Percentiles rank a stretch among this genome's conserved stretches.
Conservation (phyloP, 1,140 invertebrate genomes). For the Halictus rubicundus region DNA sequence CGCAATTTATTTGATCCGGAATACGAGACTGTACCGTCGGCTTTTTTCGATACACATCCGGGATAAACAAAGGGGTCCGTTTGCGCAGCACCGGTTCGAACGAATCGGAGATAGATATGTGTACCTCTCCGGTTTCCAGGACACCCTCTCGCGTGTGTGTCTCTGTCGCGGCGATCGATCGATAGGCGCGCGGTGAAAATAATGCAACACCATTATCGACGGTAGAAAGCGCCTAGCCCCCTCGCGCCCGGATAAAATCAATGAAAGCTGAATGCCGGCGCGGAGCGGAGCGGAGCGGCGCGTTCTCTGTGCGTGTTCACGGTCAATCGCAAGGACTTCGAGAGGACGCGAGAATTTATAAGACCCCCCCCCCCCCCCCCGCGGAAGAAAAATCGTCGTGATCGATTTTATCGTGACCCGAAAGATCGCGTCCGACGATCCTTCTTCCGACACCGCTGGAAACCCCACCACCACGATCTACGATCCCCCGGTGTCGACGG, state of each 20-base stretch:
- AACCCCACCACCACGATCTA: neutral
- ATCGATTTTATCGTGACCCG: slow-evolving; percentile 12
- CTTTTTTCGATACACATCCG: neutral
- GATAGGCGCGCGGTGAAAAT: neutral
- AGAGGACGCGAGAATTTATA: neutral
- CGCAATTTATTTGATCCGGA: neutral
- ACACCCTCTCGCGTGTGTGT: neutral
- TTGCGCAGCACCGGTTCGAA: too few species aligned
- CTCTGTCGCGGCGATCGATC: slow-evolving; percentile 21
- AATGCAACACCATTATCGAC: slow-evolving; percentile 1
- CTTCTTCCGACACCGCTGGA: too few species aligned
- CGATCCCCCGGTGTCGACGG: neutral
- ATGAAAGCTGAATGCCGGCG: slow-evolving; percentile 41
- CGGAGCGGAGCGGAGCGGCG: too few species aligned
- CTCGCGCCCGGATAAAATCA: slow-evolving; percentile 40
- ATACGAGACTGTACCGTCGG: too few species aligned
- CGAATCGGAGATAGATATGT: neutral
- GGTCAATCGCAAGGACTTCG: slow-evolving; percentile 7
- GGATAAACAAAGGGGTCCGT: neutral
- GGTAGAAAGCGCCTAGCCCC: slow-evolving; percentile 15
- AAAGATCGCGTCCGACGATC: neutral
- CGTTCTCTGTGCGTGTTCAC: neutral
- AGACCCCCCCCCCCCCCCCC: too few species aligned
- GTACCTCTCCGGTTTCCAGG: neutral
- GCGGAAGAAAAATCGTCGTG: neutral